phyloP scores from a whole-genome alignment of 1,140 invertebrate species.

The Holcopasites calliopsidis region DNA sequence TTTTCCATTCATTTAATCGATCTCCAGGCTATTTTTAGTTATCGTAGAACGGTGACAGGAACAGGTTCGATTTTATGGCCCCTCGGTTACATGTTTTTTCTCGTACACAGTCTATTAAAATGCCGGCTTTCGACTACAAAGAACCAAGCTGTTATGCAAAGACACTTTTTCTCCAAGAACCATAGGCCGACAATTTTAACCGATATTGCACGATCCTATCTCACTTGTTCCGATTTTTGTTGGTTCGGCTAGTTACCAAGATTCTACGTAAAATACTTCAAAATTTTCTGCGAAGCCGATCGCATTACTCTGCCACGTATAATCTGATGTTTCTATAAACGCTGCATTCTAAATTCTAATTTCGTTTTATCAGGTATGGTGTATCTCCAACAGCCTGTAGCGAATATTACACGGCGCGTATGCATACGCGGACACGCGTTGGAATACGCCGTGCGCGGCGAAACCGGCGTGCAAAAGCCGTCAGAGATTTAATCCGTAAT shows the following conservation, averaged over 20 bases:
- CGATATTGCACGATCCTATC: no score
- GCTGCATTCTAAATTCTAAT: not conserved
- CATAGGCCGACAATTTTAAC: no score
- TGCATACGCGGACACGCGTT: not conserved
- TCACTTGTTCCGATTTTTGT: no score
- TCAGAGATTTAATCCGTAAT: conserved; percentile 25
- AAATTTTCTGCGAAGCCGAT: no score
- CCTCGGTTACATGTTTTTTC: not conserved
- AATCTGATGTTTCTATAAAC: not conserved
- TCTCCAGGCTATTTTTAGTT: not conserved
- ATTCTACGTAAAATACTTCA: no score
- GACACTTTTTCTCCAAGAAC: not conserved
- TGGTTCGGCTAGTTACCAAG: no score
- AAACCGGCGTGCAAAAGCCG: not conserved
- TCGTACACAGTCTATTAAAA: not conserved
- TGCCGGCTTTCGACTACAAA: not conserved
- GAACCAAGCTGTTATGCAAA: not conserved
- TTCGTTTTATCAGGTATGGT: not conserved
- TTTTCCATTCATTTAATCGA: not conserved
- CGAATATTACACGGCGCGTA: conserved; percentile 4
- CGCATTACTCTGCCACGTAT: no score
- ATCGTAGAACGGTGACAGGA: not conserved
- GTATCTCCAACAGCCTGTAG: not conserved
- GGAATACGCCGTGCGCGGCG: not conserved
- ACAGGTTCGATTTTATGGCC: not conserved